phyloP scores from a whole-genome alignment of 1,140 invertebrate genomes.

The Dendroctonus valens region DNA sequence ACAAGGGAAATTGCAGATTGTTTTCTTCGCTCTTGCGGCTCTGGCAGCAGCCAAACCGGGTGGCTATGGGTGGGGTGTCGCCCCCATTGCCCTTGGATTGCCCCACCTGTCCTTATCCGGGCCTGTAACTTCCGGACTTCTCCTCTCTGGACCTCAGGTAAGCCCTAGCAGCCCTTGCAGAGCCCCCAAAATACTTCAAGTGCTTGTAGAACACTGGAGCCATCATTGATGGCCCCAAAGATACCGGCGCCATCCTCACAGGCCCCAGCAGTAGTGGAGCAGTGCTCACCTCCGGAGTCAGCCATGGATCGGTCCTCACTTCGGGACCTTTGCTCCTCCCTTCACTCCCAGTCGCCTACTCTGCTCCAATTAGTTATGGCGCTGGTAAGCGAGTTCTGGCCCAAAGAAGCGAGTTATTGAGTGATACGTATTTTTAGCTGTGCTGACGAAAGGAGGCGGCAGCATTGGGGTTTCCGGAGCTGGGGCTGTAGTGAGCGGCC shows the following conservation, averaged over 20 bases:
- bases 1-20: neutral
- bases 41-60: conserved; percentile 13
- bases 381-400: neutral
- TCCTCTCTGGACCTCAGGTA: conserved; percentile 20
- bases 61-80: neutral
- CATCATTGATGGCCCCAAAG: conserved; percentile 24
- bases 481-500: conserved; percentile 41
- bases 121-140: conserved; percentile 12
- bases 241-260: conserved; percentile 16
- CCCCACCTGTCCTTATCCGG: neutral
- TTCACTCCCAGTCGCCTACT: no score
- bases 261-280: conserved; percentile 14
- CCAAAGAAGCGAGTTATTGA: no score
- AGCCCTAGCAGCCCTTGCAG: neutral
- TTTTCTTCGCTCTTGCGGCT: conserved; percentile 14
- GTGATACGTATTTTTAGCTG: conserved; percentile 9
- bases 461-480: conserved; percentile 29
- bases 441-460: conserved; percentile 26
- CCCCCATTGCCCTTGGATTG: conserved; percentile 10
- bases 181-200: neutral
- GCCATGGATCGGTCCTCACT: no score
- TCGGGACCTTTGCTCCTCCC: no score
- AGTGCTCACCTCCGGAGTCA: conserved; percentile 1
- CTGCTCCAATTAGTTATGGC: neutral
- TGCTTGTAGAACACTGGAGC: conserved; percentile 13